A percentile compares a stretch with the other conserved stretches of the same genome.
Evolutionary conservation across 2,797 vertebrate species (phyloP).

Genomic region (Pseudotriccus pelzelni): DNA sequence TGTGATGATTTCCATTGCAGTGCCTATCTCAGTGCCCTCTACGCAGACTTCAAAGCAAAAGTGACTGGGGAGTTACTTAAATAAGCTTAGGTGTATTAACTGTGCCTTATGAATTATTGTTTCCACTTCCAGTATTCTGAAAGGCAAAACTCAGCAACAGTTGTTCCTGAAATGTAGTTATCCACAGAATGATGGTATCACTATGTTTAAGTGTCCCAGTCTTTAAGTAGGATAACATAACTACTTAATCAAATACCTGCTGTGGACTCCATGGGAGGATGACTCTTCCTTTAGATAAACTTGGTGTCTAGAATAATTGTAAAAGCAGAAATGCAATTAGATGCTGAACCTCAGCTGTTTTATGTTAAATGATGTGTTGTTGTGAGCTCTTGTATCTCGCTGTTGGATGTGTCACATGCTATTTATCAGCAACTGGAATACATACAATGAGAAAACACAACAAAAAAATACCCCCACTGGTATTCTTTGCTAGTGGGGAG

Average conservation of each 20-base stretch:
- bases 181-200: not conserved
- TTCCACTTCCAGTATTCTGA: not conserved
- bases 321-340: not conserved
- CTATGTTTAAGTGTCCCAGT: not conserved
- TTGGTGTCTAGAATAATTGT: not conserved
- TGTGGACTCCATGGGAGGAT: not conserved
- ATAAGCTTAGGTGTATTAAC: not conserved
- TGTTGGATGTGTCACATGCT: not conserved
- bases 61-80: not conserved
- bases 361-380: not conserved
- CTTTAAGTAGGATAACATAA: not conserved
- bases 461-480: not conserved
- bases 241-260: not conserved
- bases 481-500: not conserved
- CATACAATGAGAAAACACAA: not conserved
- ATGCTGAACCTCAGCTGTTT: not conserved
- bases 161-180: not conserved
- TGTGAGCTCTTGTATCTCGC: not conserved
- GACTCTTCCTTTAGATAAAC: not conserved
- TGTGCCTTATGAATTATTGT: not conserved
- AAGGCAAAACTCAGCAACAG: not conserved
- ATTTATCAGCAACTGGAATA: not conserved
- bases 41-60: not conserved
- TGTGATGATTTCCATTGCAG: not conserved
- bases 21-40: not conserved